Evolutionary conservation across 2,888 invertebrate species (phyloP), one percentile per base, ranked within the genome.

Genomic region (Crocallis elinguaria): DNA sequence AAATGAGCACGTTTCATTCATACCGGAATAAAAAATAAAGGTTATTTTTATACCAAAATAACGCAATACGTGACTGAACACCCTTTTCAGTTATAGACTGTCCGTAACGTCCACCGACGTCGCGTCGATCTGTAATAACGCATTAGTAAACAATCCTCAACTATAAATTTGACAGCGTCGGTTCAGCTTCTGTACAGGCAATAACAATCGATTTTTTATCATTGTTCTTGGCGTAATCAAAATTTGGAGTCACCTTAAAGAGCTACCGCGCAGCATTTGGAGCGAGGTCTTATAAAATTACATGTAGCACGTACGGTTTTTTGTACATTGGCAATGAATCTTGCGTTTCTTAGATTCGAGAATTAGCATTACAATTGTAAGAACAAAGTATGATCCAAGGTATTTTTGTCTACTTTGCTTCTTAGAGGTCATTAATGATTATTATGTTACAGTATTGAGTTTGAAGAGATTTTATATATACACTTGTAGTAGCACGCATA

Each of bases 171-270:
- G 13, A 1, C 13, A 17, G 27, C 16, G 53, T 54, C 48, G 43
- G 38, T 33, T 33, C 9, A 9, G 1, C 12, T 48, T 48, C 23
- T 11, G 43, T 3, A 49, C 43, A 13, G 23, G 23, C 54, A 3
- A 21, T 39, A 57, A 64, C 64, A 64, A 64, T 64, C 49, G 60
- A 45, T 66, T 66, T 66, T 63, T 66, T 66, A 59, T 60, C 57
- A 64, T 66, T 66, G 66, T 73, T 66, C 71, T 74, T 69, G 57
- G 49, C 62, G 66, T 67, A 71, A 71, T 75, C 68, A 67, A 70
- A 75, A 69, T 74, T 73, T 71, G 69, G 62, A 71, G 72, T 72
- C 71, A 67, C 74, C 75, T 79, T 76, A 75, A 67, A 71, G 77
- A 75, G 72, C 77, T 35, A 45, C 44, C 29, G 36, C 56, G 56